Percentiles rank a stretch among this genome's conserved stretches.
Conservation (phyloP, 2,888 invertebrate genomes). For the Ophion ventricosus region DNA sequence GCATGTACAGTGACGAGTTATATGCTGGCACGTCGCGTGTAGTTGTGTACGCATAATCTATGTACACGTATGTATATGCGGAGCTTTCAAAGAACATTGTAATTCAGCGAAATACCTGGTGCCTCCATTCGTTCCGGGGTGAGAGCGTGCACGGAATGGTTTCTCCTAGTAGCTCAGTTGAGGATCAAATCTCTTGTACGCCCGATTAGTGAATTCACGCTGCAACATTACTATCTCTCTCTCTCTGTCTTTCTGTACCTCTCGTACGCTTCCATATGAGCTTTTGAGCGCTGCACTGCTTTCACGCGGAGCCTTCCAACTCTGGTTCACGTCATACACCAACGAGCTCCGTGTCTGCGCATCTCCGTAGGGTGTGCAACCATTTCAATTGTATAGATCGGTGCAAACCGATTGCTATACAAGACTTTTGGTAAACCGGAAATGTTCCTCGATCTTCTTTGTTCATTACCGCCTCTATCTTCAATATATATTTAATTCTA, state of each 20-base stretch:
- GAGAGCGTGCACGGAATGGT: conserved; percentile 37
- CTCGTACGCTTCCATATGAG: neutral
- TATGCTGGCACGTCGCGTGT: neutral
- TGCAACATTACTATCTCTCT: neutral
- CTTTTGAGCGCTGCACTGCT: neutral
- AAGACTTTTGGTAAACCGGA: too few relatives aligned
- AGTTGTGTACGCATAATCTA: neutral
- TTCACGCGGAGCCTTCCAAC: too few relatives aligned
- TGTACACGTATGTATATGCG: conserved; percentile 7
- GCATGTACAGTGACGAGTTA: conserved; percentile 8
- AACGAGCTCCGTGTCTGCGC: too few relatives aligned
- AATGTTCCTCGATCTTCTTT: too few relatives aligned
- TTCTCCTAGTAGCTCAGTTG: conserved; percentile 27
- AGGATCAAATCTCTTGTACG: conserved; percentile 37
- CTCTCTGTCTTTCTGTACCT: neutral
- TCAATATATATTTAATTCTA: too few relatives aligned
- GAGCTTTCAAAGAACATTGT: conserved; percentile 36
- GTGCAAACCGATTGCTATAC: too few relatives aligned
- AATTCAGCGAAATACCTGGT: conserved; percentile 24
- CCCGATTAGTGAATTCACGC: conserved; percentile 51
- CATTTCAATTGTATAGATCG: too few relatives aligned
- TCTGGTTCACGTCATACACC: too few relatives aligned
- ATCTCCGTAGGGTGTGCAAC: too few relatives aligned
- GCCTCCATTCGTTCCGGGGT: conserved; percentile 1
- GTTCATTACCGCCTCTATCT: too few relatives aligned